Conservation (phyloP, 2,888 invertebrate genomes). For the Selenia dentaria region DNA sequence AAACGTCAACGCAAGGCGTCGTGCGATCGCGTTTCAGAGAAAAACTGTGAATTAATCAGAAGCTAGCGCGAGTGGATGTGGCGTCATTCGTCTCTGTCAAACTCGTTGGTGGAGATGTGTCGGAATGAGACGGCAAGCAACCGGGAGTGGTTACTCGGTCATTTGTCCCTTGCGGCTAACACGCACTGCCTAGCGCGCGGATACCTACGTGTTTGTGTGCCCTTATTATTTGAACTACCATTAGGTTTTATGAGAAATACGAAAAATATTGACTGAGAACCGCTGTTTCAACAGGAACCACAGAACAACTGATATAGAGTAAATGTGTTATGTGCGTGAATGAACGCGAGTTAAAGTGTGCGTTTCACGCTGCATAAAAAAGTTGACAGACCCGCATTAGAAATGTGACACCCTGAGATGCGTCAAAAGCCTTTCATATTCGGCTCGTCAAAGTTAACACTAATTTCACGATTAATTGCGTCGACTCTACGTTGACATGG, state of each 20-base stretch:
- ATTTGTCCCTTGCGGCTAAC: conserved; percentile 69
- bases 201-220: conserved; percentile 41
- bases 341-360: neutral
- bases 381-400: conserved; percentile 17
- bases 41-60: conserved; percentile 80
- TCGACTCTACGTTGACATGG: conserved; percentile 16
- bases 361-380: conserved; percentile 15
- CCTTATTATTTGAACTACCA: conserved; percentile 44
- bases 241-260: conserved; percentile 30
- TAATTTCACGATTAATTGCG: conserved; percentile 22
- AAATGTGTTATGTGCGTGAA: no score
- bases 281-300: no score
- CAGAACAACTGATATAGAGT: no score
- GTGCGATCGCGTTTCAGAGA: conserved; percentile 70
- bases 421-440: conserved; percentile 18
- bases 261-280: conserved; percentile 15
- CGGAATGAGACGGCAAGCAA: conserved; percentile 60
- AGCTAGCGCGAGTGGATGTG: conserved; percentile 67
- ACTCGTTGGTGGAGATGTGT: conserved; percentile 48
- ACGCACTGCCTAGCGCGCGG: conserved; percentile 58
- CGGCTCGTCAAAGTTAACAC: conserved; percentile 16
- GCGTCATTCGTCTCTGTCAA: conserved; percentile 69
- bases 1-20: conserved; percentile 65
- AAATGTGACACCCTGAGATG: conserved; percentile 21
- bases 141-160: conserved; percentile 74